A percentile compares a stretch with the other conserved stretches of the same genome.
Conservation (phyloP, 2,888 invertebrate genomes). For the Spisula subtruncata region DNA sequence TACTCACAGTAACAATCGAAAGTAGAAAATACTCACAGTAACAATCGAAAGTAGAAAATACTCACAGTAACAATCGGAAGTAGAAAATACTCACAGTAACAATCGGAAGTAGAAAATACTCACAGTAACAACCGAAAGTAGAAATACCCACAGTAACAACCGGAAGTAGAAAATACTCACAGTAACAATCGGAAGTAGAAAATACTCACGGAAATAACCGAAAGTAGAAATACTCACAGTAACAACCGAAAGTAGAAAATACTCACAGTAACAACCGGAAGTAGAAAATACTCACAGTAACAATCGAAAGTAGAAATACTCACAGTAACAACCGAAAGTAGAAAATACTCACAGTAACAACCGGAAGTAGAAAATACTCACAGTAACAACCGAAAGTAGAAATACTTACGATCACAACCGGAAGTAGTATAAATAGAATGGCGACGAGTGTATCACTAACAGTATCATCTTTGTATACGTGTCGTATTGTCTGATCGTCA, state of each 20-base stretch:
- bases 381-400: background rate
- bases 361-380: constrained; percentile 10
- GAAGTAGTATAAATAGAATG: constrained; percentile 63
- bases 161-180: constrained; percentile 54
- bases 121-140: no score
- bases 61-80: no score
- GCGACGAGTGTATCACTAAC: constrained; percentile 79
- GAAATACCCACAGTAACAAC: no score
- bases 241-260: constrained; percentile 57
- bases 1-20: constrained; percentile 2
- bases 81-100: no score
- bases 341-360: constrained; percentile 32
- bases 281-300: no score
- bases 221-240: no score
- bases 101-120: constrained; percentile 57
- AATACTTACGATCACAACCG: constrained; percentile 67
- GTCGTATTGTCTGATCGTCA: constrained; percentile 96
- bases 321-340: constrained; percentile 65
- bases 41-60: constrained; percentile 59
- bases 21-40: no score
- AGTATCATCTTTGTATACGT: constrained; percentile 92
- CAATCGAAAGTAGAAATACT: constrained; percentile 33
- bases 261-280: background rate
- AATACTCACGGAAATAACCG: background rate
- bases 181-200: constrained; percentile 47